These are phyloP conservation scores for Talpa occidentalis DNA, from an alignment of 2,113 vertebrate genomes.

Conservation along the genomic window DNA sequence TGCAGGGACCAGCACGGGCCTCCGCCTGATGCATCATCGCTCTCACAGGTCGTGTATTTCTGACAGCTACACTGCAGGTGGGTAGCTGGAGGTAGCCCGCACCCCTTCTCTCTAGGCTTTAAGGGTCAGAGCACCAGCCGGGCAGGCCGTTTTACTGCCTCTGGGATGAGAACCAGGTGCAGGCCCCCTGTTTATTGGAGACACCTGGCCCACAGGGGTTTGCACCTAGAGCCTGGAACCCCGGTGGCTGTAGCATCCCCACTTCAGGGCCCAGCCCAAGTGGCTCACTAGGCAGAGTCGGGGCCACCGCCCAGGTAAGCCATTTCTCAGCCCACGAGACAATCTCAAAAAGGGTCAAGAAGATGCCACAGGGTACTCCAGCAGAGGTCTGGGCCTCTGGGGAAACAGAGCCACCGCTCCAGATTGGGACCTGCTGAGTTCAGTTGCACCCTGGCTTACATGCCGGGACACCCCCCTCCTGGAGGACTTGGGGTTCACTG, in stretches of 20 bases:
- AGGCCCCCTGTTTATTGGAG: background rate
- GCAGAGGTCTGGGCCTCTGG: accelerated
- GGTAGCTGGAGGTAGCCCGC: accelerated
- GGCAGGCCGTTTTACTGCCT: background rate
- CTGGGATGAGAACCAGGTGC: background rate
- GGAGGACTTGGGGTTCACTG: no score
- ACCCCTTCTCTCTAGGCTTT: background rate
- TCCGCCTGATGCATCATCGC: background rate
- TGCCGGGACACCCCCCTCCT: no score
- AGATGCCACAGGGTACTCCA: no score
- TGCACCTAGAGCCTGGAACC: background rate
- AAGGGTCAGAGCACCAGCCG: background rate
- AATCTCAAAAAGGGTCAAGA: background rate
- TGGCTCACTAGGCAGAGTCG: background rate
- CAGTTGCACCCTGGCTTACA: no score
- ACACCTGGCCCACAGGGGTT: background rate
- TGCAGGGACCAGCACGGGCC: accelerated
- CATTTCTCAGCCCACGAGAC: background rate
- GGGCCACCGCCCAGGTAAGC: background rate
- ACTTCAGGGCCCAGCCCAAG: accelerated
- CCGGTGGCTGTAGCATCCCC: accelerated
- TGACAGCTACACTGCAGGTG: accelerated
- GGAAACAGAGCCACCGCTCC: no score
- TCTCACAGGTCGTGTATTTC: no score
- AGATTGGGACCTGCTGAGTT: no score